Evolutionary conservation across 2,888 invertebrate genomes (phyloP), one percentile per base, ranked within the genome.

Genomic region (Cataglyphis cursor): DNA sequence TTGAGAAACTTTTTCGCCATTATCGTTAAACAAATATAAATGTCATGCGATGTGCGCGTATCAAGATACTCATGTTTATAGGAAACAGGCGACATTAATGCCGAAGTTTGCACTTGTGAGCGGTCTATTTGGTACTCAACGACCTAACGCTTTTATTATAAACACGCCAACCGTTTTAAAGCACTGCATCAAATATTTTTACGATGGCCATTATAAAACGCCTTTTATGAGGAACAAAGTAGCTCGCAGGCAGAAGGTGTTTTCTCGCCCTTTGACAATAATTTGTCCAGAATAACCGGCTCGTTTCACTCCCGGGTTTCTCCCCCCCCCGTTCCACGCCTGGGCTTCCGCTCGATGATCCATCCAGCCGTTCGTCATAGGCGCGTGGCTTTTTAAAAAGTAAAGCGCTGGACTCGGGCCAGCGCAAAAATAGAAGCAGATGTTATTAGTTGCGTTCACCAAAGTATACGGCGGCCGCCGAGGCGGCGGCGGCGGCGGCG

Each of bases 381-480:
- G 90, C 88, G 88, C 84, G 83, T 85, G 82, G 80, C 81, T 91
- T 93, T 93, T 93, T 93, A 93, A 93, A 94, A 94, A 94, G 92
- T 93, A 92, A 93, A 93, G 92, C 92, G 93, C 94, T 94, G 94
- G 94, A 94, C 92, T 91, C 91, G 92, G 92, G 94, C 94, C 94
- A 95, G 92, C 91, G 94, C 94, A 94, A 94, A 94, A 95, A 95
- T 95, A 95, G 94, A 94, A 94, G 94, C 94, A 95, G 94, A 94
- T 95, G 94, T 94, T 94, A 93, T 93, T 93, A 92, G 93, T 92
- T 92, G 93, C 92, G 92, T 93, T 93, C 93, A 90, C 82, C 90
- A 89, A 89, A 87, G 89, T 89, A 90, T 83, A 89, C 89, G 87
- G 73, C 87, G 80, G 82, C 74, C 54, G 88, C 83, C 80, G 85